Base-by-base conservation (phyloP, 2,797 vertebrate genomes). In the Kryptopterus vitreolus region DNA sequence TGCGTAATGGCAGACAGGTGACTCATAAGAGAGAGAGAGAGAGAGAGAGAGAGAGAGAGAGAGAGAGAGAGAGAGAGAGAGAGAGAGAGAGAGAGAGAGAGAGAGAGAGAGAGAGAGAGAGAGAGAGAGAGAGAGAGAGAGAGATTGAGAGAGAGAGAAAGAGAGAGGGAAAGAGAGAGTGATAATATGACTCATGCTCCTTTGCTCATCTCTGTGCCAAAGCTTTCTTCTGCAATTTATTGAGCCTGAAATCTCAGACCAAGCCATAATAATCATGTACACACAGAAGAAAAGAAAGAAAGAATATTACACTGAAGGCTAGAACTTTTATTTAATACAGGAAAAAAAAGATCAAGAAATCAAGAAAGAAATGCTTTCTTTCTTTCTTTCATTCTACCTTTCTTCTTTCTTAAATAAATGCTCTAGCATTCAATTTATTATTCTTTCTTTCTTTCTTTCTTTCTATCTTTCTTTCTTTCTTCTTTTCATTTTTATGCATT, bases 1-100 rank as follows among this genome's bases (percentile, higher is more conserved):
- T 59, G 8, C 22, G 59, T 80, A 77, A 85, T 82, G 83, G 62
- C 77, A 79, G 83, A 77, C 80, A 85, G 74, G 83, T 85, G 83
- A 85, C 73, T 73, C 83, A 84, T 76, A 46, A 8, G 20, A 68
- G 31, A 61, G 38, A 5, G 26, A 70, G 65, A 81, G 65, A 70
- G 77, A 70, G 61, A 53, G 31, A 31, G 26, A 75, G 35, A 38
- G 35, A 38, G 35, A 38, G 35, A 38, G 35, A 38, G n/a, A 5
- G 26, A 70, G 65, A 81, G 65, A 70, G 77, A 71, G 62, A 55
- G 31, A 33, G 26, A 75, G 26, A 68, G 31, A 62, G 38, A 5
- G 26, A 70, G 65, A 81, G 66, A 70, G 77, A 71, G 62, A 55
- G 31, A 33, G 26, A 75, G 26, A 68, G 31, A 62, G 38, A 5